A percentile compares a stretch with the other conserved stretches of the same genome.
Evolutionary conservation across 2,888 invertebrate species (phyloP).

Genomic region (Lasioglossum pauxillum): DNA sequence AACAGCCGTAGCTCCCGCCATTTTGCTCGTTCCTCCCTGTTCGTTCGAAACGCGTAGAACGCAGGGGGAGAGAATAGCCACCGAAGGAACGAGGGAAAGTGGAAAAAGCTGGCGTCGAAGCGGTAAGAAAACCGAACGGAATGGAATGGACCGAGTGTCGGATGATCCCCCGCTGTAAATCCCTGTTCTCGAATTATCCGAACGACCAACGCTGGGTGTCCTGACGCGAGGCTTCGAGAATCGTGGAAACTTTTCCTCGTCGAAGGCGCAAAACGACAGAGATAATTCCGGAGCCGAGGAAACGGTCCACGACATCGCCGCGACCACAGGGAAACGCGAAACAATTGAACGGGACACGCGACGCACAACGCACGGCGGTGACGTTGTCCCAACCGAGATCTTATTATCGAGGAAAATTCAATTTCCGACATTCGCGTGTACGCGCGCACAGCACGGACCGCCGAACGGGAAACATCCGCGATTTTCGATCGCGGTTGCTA

Average conservation of each 20-base stretch:
- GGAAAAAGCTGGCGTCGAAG: background rate
- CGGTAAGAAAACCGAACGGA: background rate
- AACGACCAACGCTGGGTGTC: background rate
- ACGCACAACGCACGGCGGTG: background rate
- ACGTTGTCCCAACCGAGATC: constrained; percentile 1
- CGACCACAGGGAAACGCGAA: background rate
- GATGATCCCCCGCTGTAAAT: constrained; percentile 23
- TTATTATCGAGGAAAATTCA: constrained; percentile 45
- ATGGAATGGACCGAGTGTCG: background rate
- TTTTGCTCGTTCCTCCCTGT: background rate
- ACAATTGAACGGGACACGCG: constrained; percentile 14
- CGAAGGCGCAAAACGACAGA: background rate
- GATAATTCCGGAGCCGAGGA: constrained; percentile 10
- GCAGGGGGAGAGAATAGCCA: background rate
- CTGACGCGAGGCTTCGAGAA: background rate
- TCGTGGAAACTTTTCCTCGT: background rate
- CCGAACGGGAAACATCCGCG: constrained; percentile 2
- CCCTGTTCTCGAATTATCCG: constrained; percentile 23
- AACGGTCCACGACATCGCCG: background rate
- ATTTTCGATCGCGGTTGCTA: constrained; percentile 19
- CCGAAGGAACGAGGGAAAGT: background rate
- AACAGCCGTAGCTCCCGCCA: background rate
- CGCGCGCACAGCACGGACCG: background rate
- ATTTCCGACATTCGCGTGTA: constrained; percentile 34
- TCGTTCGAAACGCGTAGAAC: background rate